These are phyloP conservation scores for Archaeoteleia sp. DNA, from an alignment of 2,888 invertebrate genomes.

Conservation along the genomic window DNA sequence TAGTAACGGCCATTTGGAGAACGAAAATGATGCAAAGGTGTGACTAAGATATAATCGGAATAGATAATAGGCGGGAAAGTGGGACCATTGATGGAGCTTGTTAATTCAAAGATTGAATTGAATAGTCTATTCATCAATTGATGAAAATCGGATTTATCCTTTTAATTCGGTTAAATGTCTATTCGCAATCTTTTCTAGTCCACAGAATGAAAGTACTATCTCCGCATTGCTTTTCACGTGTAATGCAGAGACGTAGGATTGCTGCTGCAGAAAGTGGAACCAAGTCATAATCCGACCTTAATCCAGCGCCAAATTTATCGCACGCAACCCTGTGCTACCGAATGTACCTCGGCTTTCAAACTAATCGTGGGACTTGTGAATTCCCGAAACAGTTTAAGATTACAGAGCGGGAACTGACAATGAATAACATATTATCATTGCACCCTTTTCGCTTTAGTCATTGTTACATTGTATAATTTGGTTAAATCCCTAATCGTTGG, in stretches of 20 bases:
- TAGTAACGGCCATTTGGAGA: slow-evolving; percentile 67
- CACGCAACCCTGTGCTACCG: slow-evolving; percentile 42
- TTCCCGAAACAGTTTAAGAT: background rate
- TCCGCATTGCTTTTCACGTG: slow-evolving; percentile 43
- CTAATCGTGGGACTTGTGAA: slow-evolving; percentile 41
- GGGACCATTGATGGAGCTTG: too few relatives aligned
- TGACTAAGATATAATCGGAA: slow-evolving; percentile 12
- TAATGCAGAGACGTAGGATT: slow-evolving; percentile 43
- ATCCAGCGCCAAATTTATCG: slow-evolving; percentile 51
- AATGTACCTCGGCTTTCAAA: slow-evolving; percentile 37
- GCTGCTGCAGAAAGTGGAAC: slow-evolving; percentile 51
- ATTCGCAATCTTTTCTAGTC: too few relatives aligned
- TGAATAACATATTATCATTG: slow-evolving; percentile 8
- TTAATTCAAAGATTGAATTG: too few relatives aligned
- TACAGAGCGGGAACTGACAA: slow-evolving; percentile 14
- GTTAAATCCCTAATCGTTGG: too few relatives aligned
- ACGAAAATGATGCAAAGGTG: slow-evolving; percentile 44
- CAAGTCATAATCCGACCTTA: slow-evolving; percentile 49
- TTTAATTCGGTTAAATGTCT: too few relatives aligned
- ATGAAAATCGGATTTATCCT: too few relatives aligned
- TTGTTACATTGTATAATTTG: too few relatives aligned
- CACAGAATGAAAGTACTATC: slow-evolving; percentile 25
- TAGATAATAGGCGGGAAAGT: background rate
- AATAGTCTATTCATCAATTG: too few relatives aligned
- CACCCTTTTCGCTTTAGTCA: too few relatives aligned